Base-by-base conservation (phyloP, 2,113 vertebrate species). In the Buteo buteo region DNA sequence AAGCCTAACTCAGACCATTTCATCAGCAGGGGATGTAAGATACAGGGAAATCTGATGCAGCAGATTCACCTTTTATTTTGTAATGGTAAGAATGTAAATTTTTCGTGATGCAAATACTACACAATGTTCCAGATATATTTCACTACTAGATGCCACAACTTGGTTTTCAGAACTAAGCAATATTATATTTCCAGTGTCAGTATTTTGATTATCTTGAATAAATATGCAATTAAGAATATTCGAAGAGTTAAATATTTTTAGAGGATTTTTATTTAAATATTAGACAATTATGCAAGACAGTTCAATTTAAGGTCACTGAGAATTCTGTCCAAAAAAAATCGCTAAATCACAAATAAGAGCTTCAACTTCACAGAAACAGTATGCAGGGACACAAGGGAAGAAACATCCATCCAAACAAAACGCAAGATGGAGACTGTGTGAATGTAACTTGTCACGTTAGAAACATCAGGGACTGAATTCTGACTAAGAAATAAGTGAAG, bases 381-480 rank as follows among this genome's bases (percentile, higher is more conserved):
- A 15, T 14, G 11, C 17, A 92, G 21, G 22, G 21, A 78, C 26
- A 74, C 5, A 40, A 57, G 20, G 13, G 45, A 44, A 72, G 31
- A 88, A 67, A 76, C 6, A 65, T 6, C 15, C 29, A 42, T 28
- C 16, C 36, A 72, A 76, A 79, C 4, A 74, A 70, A 92, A 70
- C 7, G 7, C 0, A 1, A 54, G 21, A 42, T n/a, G 18, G 2
- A 52, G 36, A 14, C 9, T 50, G 13, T 8, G 6, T 55, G 20
- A 52, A 64, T 4, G 2, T 31, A 31, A 85, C 34, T 71, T 76
- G 31, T 18, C n/a, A 50, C 17, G 14, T 66, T 38, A 34, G 25
- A 91, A 91, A 45, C 11, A 47, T 11, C 11, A 15, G 10, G 24
- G 50, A 81, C 7, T 70, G 50, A 81, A 78, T 70, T 81, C 58